These are phyloP conservation scores for Sebastes melanostomus DNA, from an alignment of 2,797 vertebrate species.

Conservation along the genomic window DNA sequence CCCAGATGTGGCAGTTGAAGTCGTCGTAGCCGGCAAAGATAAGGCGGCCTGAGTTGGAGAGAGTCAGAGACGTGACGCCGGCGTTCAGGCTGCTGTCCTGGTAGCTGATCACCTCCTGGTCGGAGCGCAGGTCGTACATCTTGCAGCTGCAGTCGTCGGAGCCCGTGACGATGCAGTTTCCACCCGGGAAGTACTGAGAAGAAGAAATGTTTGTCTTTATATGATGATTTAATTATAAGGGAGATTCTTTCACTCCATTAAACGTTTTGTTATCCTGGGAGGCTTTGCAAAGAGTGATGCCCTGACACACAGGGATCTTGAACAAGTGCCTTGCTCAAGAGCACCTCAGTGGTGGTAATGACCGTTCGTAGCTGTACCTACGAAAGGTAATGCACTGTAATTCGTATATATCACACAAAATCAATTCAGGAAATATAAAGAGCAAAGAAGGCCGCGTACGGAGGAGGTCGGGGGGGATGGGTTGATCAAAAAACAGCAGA, in stretches of 20 bases:
- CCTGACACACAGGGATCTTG: not conserved
- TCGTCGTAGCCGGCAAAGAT: slow-evolving; percentile 94
- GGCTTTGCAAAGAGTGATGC: not conserved
- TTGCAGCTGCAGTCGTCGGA: slow-evolving; percentile 93
- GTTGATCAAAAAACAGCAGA: too few relatives aligned
- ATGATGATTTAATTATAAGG: not conserved
- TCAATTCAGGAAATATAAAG: too few relatives aligned
- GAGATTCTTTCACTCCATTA: not conserved
- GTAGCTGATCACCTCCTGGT: slow-evolving; percentile 81
- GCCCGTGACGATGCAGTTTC: slow-evolving; percentile 89
- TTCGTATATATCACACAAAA: too few relatives aligned
- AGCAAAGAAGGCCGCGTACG: too few relatives aligned
- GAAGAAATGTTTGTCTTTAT: not conserved
- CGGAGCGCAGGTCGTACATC: slow-evolving; percentile 88
- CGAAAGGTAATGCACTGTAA: too few relatives aligned
- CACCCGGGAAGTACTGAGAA: slow-evolving; percentile 87
- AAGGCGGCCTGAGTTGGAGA: slow-evolving; percentile 86
- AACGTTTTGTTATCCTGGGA: not conserved
- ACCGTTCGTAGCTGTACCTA: too few relatives aligned
- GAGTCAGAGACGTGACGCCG: slow-evolving; percentile 80
- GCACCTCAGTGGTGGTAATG: not conserved
- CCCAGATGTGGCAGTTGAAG: slow-evolving; percentile 99
- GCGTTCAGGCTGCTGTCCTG: slow-evolving; percentile 73
- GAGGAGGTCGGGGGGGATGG: too few relatives aligned
- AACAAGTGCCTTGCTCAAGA: not conserved